phyloP scores from a whole-genome alignment of 2,113 vertebrate genomes.

The Geococcyx californianus region DNA sequence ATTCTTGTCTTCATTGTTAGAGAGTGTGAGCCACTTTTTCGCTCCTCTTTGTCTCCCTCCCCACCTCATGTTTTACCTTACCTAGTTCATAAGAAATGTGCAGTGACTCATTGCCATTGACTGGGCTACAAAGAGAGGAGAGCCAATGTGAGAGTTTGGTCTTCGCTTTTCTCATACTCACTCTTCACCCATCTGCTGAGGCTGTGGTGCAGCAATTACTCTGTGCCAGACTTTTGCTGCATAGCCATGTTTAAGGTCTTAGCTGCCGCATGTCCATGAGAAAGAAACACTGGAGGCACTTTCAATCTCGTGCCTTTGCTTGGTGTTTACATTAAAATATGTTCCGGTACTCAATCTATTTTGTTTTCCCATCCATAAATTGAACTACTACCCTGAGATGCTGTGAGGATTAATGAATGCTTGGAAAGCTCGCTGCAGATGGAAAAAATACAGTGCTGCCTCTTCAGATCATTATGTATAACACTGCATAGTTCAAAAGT shows the following conservation, averaged over 20 bases:
- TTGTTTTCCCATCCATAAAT: conserved; percentile 54
- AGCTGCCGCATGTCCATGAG: background rate
- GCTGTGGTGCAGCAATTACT: background rate
- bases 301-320: background rate
- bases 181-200: background rate
- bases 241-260: background rate
- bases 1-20: background rate
- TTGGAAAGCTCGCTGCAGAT: conserved; percentile 39
- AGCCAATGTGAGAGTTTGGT: background rate
- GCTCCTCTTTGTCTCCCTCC: rapidly evolving
- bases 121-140: background rate
- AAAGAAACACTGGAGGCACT: background rate
- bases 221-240: background rate
- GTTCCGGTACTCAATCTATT: conserved; percentile 14
- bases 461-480: conserved; percentile 19
- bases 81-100: background rate
- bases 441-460: conserved; percentile 13
- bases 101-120: background rate
- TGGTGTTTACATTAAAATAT: background rate
- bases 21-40: background rate
- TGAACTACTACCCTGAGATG: conserved; percentile 40
- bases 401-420: conserved; percentile 41
- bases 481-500: background rate
- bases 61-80: too few relatives aligned
- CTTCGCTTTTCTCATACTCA: background rate